Conservation (phyloP, 2,888 invertebrate genomes). For the Phengaris alcon region DNA sequence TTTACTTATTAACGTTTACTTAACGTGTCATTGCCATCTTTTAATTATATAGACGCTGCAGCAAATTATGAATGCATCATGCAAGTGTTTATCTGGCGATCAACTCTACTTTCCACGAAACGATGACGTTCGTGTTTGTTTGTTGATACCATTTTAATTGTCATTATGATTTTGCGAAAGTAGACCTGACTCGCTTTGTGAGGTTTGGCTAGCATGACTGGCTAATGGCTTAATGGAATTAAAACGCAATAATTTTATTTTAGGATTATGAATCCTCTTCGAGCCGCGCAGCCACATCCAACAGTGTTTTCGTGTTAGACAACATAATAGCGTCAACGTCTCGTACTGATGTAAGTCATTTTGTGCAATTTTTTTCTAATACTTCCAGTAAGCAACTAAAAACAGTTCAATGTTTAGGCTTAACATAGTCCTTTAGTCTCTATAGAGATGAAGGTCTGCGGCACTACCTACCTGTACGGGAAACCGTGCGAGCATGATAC, state of each 20-base stretch:
- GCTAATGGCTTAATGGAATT: not conserved
- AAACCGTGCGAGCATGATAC: too few relatives aligned
- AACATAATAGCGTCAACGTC: conserved; percentile 25
- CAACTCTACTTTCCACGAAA: not conserved
- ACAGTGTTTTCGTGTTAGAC: conserved; percentile 17
- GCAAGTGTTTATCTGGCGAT: conserved; percentile 8
- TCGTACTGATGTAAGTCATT: conserved; percentile 7
- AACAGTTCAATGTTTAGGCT: too few relatives aligned
- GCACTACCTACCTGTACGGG: too few relatives aligned
- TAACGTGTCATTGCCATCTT: conserved; percentile 5
- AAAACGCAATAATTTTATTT: conserved; percentile 22
- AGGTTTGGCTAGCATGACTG: not conserved
- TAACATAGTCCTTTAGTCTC: too few relatives aligned
- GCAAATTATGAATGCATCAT: conserved; percentile 10
- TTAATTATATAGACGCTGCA: not conserved
- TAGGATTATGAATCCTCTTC: conserved; percentile 3
- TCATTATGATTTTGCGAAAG: conserved; percentile 1
- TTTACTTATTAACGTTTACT: not conserved
- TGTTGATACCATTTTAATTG: conserved; percentile 10
- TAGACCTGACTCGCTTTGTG: not conserved
- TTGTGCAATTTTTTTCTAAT: not conserved
- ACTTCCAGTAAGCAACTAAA: not conserved
- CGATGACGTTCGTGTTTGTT: not conserved
- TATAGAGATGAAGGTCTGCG: too few relatives aligned
- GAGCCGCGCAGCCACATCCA: conserved; percentile 8